Evolutionary conservation across 2,888 invertebrate genomes (phyloP).

Genomic region (Lithophane semibrunnea): DNA sequence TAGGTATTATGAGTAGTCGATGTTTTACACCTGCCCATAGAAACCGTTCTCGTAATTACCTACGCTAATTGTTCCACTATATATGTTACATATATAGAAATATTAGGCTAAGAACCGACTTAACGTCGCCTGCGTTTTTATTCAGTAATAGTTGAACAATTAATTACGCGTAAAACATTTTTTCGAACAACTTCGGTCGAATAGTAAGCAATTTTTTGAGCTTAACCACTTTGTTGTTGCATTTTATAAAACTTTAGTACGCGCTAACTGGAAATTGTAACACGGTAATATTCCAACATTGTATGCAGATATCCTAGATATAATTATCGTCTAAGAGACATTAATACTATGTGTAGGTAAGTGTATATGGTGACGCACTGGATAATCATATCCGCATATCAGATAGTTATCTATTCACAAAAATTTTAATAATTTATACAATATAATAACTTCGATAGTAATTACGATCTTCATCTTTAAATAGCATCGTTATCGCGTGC

Average conservation of each 20-base stretch:
- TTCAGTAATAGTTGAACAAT: slow-evolving; percentile 43
- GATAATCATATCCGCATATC: slow-evolving; percentile 49
- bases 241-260: slow-evolving; percentile 19
- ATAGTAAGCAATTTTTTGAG: slow-evolving; percentile 39
- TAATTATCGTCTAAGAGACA: slow-evolving; percentile 28
- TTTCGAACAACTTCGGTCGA: slow-evolving; percentile 28
- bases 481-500: slow-evolving; percentile 77
- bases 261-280: slow-evolving; percentile 18
- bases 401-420: slow-evolving; percentile 30
- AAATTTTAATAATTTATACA: slow-evolving; percentile 52
- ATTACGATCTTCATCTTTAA: slow-evolving; percentile 75
- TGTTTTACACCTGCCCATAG: slow-evolving; percentile 86
- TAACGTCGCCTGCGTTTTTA: slow-evolving; percentile 61
- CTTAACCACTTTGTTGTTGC: slow-evolving; percentile 10
- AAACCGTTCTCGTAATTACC: slow-evolving; percentile 85
- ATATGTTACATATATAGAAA: slow-evolving; percentile 68
- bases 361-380: slow-evolving; percentile 43
- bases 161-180: slow-evolving; percentile 44
- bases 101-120: slow-evolving; percentile 62
- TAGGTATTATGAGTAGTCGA: slow-evolving; percentile 86
- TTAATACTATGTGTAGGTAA: slow-evolving; percentile 17
- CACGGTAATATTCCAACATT: slow-evolving; percentile 10
- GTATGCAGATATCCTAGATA: slow-evolving; percentile 15
- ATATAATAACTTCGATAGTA: slow-evolving; percentile 65
- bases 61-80: slow-evolving; percentile 84